phyloP scores from a whole-genome alignment of 2,113 vertebrate species.

The Salminus brasiliensis region DNA sequence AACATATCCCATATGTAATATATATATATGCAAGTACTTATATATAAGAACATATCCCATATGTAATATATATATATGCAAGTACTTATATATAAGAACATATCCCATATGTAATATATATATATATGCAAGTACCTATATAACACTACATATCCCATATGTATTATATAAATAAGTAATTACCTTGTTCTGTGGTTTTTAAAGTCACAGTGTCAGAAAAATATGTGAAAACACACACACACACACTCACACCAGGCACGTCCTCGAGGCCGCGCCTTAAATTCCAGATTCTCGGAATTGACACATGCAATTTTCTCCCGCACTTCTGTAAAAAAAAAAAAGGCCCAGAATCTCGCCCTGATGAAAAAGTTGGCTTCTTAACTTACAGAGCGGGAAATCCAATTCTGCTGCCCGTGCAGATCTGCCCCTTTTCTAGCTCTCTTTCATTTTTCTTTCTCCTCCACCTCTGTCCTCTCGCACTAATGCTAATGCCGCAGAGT shows the following conservation, averaged over 20 bases:
- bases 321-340: not conserved
- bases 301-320: not conserved
- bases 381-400: constrained; percentile 58
- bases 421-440: constrained; percentile 40
- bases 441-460: constrained; percentile 26
- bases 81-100: too few relatives aligned
- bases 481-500: constrained; percentile 45
- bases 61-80: too few relatives aligned
- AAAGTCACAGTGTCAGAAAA: too few relatives aligned
- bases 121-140: too few relatives aligned
- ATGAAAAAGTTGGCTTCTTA: constrained; percentile 53
- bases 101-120: too few relatives aligned
- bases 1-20: not conserved
- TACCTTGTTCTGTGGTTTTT: too few relatives aligned
- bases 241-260: constrained; percentile 4
- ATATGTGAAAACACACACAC: not conserved
- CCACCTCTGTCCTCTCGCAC: constrained; percentile 35
- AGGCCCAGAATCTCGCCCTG: not conserved
- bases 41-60: too few relatives aligned
- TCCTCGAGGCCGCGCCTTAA: too few relatives aligned
- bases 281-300: constrained; percentile 1
- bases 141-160: too few relatives aligned
- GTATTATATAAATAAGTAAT: too few relatives aligned
- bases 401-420: constrained; percentile 67
- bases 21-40: too few relatives aligned